A percentile compares a stretch with the other conserved stretches of the same genome.
phyloP scores from a whole-genome alignment of 2,113 vertebrate species.

The Stigmatopora argus region DNA sequence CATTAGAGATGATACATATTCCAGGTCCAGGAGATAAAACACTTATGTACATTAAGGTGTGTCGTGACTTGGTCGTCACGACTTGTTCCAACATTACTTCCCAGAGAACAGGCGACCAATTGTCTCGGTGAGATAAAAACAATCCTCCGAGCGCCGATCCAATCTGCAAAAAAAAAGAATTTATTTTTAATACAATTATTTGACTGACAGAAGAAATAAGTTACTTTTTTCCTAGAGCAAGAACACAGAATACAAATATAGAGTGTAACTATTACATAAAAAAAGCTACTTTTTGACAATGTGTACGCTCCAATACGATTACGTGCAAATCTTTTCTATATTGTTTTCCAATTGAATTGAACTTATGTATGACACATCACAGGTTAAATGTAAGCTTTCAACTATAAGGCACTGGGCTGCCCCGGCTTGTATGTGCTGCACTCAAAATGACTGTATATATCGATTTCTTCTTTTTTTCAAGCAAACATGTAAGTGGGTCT shows the following conservation, averaged over 20 bases:
- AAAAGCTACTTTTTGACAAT: background rate
- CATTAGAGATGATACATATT: constrained; percentile 46
- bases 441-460: background rate
- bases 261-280: background rate
- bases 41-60: constrained; percentile 11
- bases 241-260: background rate
- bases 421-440: background rate
- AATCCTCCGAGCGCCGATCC: constrained; percentile 42
- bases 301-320: too few species aligned
- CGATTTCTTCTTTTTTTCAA: constrained; percentile 4
- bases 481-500: constrained; percentile 20
- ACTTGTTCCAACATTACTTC: constrained; percentile 30
- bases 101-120: constrained; percentile 45
- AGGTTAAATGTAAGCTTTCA: background rate
- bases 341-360: too few species aligned
- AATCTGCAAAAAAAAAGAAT: constrained; percentile 24
- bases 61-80: constrained; percentile 3
- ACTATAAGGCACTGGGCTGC: background rate
- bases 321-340: too few species aligned
- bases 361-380: too few species aligned
- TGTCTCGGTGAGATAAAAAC: constrained; percentile 53
- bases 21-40: constrained; percentile 43
- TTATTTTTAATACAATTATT: background rate
- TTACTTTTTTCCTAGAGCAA: background rate
- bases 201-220: background rate